Evolutionary conservation across 1,140 invertebrate species (phyloP).

Genomic region (Rhynchophorus ferrugineus): DNA sequence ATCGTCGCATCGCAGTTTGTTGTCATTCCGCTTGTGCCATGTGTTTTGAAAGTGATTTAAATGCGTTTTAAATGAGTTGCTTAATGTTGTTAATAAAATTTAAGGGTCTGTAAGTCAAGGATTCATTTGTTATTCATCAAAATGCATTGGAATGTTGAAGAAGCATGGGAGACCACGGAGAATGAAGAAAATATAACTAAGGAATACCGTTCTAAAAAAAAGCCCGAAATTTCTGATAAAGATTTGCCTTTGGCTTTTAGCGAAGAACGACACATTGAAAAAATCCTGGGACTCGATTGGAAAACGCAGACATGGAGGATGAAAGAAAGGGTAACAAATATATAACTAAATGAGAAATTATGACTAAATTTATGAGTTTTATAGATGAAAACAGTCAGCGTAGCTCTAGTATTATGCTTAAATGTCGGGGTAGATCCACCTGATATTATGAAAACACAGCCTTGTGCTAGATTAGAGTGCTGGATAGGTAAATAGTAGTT

Average conservation of each 20-base stretch:
- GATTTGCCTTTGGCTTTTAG: conserved; percentile 59
- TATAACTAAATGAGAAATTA: background rate
- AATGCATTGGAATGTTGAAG: conserved; percentile 2
- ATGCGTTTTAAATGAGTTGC: conserved; percentile 1
- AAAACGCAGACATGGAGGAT: conserved; percentile 79
- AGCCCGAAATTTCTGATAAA: conserved; percentile 44
- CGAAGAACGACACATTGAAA: conserved; percentile 64
- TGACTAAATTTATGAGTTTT: conserved; percentile 17
- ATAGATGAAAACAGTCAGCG: conserved; percentile 98
- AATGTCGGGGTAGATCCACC: conserved; percentile 99
- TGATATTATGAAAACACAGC: conserved; percentile 94
- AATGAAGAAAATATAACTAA: background rate
- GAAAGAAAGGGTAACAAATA: conserved; percentile 71
- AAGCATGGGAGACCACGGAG: conserved; percentile 4
- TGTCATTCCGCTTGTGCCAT: background rate
- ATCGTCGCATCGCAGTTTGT: background rate
- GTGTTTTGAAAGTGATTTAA: conserved; percentile 4
- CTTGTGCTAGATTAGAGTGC: conserved; percentile 90
- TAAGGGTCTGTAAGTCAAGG: background rate
- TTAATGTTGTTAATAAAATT: conserved; percentile 2
- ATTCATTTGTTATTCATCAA: background rate
- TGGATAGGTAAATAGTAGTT: conserved; percentile 76
- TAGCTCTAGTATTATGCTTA: conserved; percentile 93
- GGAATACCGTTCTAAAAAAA: conserved; percentile 6
- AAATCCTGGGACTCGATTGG: conserved; percentile 65